Evolutionary conservation across 2,888 invertebrate species (phyloP), one percentile per base, ranked within the genome.

Genomic region (Latheticus oryzae): DNA sequence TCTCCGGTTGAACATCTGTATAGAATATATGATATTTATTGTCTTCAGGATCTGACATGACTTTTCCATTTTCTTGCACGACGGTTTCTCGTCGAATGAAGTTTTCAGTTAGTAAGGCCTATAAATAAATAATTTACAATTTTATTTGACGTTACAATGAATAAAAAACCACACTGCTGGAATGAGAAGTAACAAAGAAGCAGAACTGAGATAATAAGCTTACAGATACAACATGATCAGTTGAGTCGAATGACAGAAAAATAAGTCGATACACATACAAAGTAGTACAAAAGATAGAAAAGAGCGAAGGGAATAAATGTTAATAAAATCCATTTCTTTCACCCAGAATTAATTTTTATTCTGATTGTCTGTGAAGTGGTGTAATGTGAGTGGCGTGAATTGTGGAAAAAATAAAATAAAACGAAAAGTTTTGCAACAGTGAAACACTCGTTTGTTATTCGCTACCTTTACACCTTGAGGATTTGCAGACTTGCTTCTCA

Each of bases 1-100:
- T 64, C 38, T 68, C 68, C 2, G 64, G 45, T 35, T 64, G 65
- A 5, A 57, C 47, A 33, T 76, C 75, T 5, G 73, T 71, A 43
- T 72, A 71, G 28, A 76, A 75, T 40, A 78, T 72, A 54, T 77
- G 75, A 60, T 77, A 77, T 51, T 77, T 78, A 30, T 73, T 71
- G 42, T 82, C 80, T 13, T 84, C 83, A 17, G 76, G 76, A 59
- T 83, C 85, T 1, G 83, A 79, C 43, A 84, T 67, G 73, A 93
- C 90, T 84, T 91, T 91, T 58, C 93, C 93, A 79, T 93, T 93
- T 81, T 92, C 91, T 81, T 92, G 91, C 63, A 93, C 90, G 74
- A 84, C 80, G 61, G 83, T 83, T 61, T 83, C 83, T 68, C 83
- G 78, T 63, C 81, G 76, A 58, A 83, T 81, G 75, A 82, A 84